Conservation (phyloP, 2,797 vertebrate species). For the Neomorphus geoffroyi region DNA sequence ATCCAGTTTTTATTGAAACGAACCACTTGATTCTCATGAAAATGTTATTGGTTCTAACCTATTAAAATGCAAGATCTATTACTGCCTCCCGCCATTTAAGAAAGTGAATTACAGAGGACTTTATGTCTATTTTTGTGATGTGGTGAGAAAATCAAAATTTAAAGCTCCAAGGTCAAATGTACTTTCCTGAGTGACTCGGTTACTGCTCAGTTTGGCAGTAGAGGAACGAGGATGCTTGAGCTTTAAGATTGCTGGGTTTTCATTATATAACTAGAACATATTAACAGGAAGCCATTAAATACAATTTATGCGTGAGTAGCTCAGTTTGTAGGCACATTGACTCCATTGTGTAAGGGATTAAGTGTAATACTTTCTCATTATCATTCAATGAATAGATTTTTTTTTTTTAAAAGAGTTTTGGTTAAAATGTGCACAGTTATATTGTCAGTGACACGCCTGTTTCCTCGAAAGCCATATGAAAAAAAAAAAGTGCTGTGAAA, state of each 20-base stretch:
- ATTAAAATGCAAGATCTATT: neutral
- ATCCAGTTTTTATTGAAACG: neutral
- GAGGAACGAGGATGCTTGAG: conserved; percentile 49
- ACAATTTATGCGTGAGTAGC: conserved; percentile 60
- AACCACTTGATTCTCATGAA: neutral
- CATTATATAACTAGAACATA: conserved; percentile 55
- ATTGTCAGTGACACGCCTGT: conserved; percentile 35
- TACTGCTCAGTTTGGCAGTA: conserved; percentile 50
- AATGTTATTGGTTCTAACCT: neutral
- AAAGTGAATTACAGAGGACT: neutral
- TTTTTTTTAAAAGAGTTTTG: conserved; percentile 28
- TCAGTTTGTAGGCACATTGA: conserved; percentile 8
- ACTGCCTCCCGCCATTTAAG: neutral
- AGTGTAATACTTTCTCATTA: conserved; percentile 52
- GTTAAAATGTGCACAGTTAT: conserved; percentile 36
- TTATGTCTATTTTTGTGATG: neutral
- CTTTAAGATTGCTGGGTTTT: conserved; percentile 56
- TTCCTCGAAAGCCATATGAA: neutral
- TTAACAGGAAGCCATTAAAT: conserved; percentile 73
- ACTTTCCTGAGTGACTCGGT: conserved; percentile 42
- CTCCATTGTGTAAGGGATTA: conserved; percentile 48
- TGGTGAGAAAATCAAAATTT: conserved; percentile 43
- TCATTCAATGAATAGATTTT: conserved; percentile 20
- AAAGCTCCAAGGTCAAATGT: conserved; percentile 58
- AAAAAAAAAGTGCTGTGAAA: neutral